A percentile compares a stretch with the other conserved stretches of the same genome.
phyloP scores from a whole-genome alignment of 2,888 invertebrate genomes.

The Papilio elwesi region DNA sequence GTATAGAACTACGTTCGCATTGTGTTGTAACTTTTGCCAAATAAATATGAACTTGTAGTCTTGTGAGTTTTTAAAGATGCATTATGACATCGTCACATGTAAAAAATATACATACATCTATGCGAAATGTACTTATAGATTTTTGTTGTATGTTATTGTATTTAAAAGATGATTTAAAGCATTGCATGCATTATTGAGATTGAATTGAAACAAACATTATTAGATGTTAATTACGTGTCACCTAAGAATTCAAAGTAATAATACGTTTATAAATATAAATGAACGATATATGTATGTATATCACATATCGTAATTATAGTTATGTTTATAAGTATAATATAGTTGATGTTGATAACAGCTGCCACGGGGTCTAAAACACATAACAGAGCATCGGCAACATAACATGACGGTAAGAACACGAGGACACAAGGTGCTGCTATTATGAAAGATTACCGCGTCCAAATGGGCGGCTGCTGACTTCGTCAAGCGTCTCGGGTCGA shows the following conservation, averaged over 20 bases:
- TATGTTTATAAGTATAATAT: background rate
- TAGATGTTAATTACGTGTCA: background rate
- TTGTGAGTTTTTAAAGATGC: too few relatives aligned
- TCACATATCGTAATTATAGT: too few relatives aligned
- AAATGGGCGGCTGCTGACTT: slow-evolving; percentile 75
- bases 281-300: too few relatives aligned
- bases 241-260: background rate
- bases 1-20: too few relatives aligned
- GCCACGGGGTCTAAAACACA: slow-evolving; percentile 46
- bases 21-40: too few relatives aligned
- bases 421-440: slow-evolving; percentile 62
- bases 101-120: too few relatives aligned
- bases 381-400: slow-evolving; percentile 45
- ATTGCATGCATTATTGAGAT: background rate
- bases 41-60: too few relatives aligned
- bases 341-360: slow-evolving; percentile 28
- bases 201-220: background rate
- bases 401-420: slow-evolving; percentile 53
- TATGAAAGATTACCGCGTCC: slow-evolving; percentile 71
- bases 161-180: background rate
- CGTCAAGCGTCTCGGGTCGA: slow-evolving; percentile 79
- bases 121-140: too few relatives aligned
- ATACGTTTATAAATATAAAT: too few relatives aligned
- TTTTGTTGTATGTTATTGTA: background rate
- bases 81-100: too few relatives aligned